Evolutionary conservation across 2,113 vertebrate genomes (phyloP).

Genomic region (Crocuta crocuta): DNA sequence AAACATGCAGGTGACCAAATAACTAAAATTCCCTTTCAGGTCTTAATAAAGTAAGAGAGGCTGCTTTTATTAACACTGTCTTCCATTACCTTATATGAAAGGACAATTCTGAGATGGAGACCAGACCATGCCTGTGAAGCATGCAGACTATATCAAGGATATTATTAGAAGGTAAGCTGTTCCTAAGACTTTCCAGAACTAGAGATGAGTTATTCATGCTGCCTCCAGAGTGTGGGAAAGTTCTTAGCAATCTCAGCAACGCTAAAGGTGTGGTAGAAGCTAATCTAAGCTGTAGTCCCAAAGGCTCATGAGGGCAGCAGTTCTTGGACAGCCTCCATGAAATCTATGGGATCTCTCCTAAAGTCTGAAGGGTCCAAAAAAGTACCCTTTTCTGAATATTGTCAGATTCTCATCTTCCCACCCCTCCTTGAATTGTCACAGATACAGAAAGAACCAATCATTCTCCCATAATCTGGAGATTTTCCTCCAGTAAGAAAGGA

Average conservation of each 20-base stretch:
- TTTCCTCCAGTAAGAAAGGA: not conserved
- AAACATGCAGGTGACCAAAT: not conserved
- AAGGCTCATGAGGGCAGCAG: not conserved
- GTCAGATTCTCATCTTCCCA: not conserved
- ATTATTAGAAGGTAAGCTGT: not conserved
- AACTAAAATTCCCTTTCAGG: slow-evolving; percentile 20
- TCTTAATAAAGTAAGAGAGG: not conserved
- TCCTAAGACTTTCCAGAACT: not conserved
- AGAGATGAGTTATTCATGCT: not conserved
- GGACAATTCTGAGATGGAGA: not conserved
- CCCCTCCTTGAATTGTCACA: not conserved
- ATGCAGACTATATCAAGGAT: not conserved
- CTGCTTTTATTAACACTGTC: not conserved
- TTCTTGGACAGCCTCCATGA: not conserved
- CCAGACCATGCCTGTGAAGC: not conserved
- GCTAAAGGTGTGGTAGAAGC: not conserved
- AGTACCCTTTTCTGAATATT: not conserved
- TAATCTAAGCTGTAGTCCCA: not conserved
- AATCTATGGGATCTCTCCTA: not conserved
- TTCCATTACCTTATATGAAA: not conserved
- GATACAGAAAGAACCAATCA: not conserved
- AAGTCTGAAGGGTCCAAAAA: not conserved
- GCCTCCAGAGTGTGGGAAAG: not conserved
- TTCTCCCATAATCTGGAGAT: not conserved
- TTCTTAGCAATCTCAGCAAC: not conserved